These are phyloP conservation scores for Halictus quadricinctus DNA, from an alignment of 2,888 invertebrate genomes.

Conservation along the genomic window DNA sequence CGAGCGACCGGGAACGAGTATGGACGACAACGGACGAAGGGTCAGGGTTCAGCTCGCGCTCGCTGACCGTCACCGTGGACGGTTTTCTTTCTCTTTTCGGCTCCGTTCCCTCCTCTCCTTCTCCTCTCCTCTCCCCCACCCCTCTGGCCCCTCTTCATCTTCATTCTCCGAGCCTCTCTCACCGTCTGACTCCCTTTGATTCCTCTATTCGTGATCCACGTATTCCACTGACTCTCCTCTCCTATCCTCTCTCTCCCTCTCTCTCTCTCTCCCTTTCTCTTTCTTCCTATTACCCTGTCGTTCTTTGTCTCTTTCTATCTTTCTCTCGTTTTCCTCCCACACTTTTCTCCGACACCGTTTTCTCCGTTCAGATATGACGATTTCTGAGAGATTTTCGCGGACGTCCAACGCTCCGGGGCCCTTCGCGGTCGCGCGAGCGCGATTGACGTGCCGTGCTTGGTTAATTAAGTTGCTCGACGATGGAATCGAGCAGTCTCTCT, in stretches of 20 bases:
- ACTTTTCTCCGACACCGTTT: conserved; percentile 14
- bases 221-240: not conserved
- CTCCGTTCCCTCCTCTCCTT: conserved; percentile 30
- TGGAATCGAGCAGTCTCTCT: conserved; percentile 15
- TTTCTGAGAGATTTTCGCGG: conserved; percentile 31
- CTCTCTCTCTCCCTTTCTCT: not conserved
- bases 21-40: conserved; percentile 70
- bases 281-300: not conserved
- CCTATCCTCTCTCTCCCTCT: not conserved
- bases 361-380: not conserved
- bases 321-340: conserved; percentile 1
- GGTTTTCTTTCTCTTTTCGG: conserved; percentile 74
- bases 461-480: conserved; percentile 43
- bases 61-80: conserved; percentile 82
- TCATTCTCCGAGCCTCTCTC: not conserved
- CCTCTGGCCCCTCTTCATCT: not conserved
- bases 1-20: conserved; percentile 49
- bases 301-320: not conserved
- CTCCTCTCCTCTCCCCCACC: conserved; percentile 21
- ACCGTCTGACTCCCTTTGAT: conserved; percentile 37
- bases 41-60: conserved; percentile 82
- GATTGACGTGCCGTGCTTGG: conserved; percentile 14
- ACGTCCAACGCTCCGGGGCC: conserved; percentile 7
- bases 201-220: conserved; percentile 2
- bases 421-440: not conserved